These are phyloP conservation scores for Trichonephila clavata DNA, from an alignment of 1,140 invertebrate genomes.

Conservation along the genomic window DNA sequence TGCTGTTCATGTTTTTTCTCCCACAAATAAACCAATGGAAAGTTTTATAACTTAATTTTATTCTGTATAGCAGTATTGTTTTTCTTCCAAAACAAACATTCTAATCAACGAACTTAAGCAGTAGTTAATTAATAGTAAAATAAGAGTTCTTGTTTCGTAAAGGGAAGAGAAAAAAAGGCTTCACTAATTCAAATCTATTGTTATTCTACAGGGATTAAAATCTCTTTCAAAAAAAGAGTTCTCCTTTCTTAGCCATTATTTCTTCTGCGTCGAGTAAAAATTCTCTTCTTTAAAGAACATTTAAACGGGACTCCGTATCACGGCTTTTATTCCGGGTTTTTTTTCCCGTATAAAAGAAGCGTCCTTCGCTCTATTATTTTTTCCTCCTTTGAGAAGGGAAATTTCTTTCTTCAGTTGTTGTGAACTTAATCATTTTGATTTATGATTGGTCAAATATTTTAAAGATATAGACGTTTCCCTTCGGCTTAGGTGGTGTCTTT, in stretches of 20 bases:
- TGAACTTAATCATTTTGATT: conserved; percentile 22
- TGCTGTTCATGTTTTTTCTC: too few relatives aligned
- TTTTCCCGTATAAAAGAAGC: background rate
- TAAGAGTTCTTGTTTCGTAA: background rate
- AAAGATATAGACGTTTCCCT: background rate
- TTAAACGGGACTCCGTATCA: background rate
- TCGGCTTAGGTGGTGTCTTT: background rate
- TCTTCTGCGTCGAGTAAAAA: background rate
- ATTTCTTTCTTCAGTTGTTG: background rate
- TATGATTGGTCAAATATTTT: conserved; percentile 22
- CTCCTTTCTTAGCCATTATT: background rate
- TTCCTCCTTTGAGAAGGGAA: background rate
- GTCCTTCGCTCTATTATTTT: too few relatives aligned
- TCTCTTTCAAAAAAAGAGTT: background rate
- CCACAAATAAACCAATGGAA: too few relatives aligned
- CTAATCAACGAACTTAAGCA: background rate
- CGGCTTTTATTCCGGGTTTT: background rate
- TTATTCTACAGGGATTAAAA: background rate
- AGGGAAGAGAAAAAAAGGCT: background rate
- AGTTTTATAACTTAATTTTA: too few relatives aligned
- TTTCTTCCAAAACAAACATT: background rate
- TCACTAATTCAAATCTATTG: background rate
- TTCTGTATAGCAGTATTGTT: background rate
- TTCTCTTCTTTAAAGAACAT: background rate
- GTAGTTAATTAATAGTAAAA: background rate